Base-by-base conservation (phyloP, 1,140 invertebrate species). In the Lutraria rhynchaena region DNA sequence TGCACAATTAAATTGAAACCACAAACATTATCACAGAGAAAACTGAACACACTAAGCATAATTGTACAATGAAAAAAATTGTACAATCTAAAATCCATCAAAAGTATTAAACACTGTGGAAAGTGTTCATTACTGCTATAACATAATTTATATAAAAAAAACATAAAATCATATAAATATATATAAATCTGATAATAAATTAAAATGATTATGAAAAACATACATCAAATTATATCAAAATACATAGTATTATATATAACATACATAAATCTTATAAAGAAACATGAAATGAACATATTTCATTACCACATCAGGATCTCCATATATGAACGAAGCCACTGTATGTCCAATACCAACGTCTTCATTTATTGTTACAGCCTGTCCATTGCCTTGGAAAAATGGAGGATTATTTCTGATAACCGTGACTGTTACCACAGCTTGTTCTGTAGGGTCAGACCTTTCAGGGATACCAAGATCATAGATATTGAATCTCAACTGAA, bases 401-500 rank as follows among this genome's bases (percentile, higher is more conserved):
- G 76, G 76, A 15, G 63, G 33, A 24, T 3, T 57, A 24, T 80
- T 80, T 33, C 63, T 57, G 13, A 67, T 24, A 17, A 80, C 51
- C 13, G 24, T 46, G 0, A 80, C 55, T n/a, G 63, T 69, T n/a
- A 80, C 63, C 24, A 37, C 57, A n/a, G 76, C 63, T 33, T 11
- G 19, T 9, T 58, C 17, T 1, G 19, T 7, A n/a, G n/a, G n/a
- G n/a, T 31, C 49, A 0, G 37, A 1, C 1, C 55, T 37, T n/a
- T n/a, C 7, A 24, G 63, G 63, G 1, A 37, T 51, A 29, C 76
- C 76, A 19, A 57, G 51, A 44, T 80, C 76, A 53, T 44, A 70
- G 17, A 80, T 67, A 46, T 69, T n/a, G 24, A 80, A 69, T 1
- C 7, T 13, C 9, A 80, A 51, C 76, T 80, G 53, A 24, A 31